Evolutionary conservation across 2,888 invertebrate genomes (phyloP).

Genomic region (Agonopterix subpropinquella): DNA sequence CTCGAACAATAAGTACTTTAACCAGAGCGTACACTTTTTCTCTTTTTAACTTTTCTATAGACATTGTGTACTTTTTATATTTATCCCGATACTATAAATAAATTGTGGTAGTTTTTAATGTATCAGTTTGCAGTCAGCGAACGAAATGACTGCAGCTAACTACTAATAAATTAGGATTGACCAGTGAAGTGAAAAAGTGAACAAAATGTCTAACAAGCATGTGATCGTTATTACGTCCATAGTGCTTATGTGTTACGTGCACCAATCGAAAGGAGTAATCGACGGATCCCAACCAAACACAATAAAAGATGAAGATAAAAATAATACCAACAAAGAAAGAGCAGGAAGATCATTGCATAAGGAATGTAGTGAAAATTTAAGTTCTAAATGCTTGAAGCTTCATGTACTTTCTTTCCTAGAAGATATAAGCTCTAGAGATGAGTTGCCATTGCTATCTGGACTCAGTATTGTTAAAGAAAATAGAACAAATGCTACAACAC

Average conservation of each 20-base stretch:
- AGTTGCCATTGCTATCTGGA: constrained; percentile 83
- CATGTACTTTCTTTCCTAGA: constrained; percentile 87
- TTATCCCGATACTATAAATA: constrained; percentile 50
- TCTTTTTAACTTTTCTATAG: constrained; percentile 44
- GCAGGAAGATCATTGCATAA: constrained; percentile 54
- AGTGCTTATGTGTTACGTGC: constrained; percentile 37
- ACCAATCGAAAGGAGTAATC: constrained; percentile 34
- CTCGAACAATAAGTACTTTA: constrained; percentile 40
- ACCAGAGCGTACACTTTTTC: constrained; percentile 28
- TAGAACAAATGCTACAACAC: constrained; percentile 56
- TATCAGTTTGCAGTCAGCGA: constrained; percentile 45
- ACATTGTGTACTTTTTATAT: constrained; percentile 38
- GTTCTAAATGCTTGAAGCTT: constrained; percentile 85
- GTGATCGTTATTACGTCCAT: constrained; percentile 27
- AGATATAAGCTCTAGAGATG: constrained; percentile 81
- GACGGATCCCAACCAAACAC: constrained; percentile 43
- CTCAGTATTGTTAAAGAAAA: constrained; percentile 84
- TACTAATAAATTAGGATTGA: constrained; percentile 10
- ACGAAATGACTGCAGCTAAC: constrained; percentile 39
- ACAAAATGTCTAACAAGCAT: constrained; percentile 46
- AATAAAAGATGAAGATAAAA: constrained; percentile 21
- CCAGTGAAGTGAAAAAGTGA: constrained; percentile 32
- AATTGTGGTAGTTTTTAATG: constrained; percentile 31
- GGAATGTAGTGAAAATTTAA: constrained; percentile 62
- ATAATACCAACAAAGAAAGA: constrained; percentile 29